Conservation (phyloP, 1,140 invertebrate species). For the Aphelinus certus region DNA sequence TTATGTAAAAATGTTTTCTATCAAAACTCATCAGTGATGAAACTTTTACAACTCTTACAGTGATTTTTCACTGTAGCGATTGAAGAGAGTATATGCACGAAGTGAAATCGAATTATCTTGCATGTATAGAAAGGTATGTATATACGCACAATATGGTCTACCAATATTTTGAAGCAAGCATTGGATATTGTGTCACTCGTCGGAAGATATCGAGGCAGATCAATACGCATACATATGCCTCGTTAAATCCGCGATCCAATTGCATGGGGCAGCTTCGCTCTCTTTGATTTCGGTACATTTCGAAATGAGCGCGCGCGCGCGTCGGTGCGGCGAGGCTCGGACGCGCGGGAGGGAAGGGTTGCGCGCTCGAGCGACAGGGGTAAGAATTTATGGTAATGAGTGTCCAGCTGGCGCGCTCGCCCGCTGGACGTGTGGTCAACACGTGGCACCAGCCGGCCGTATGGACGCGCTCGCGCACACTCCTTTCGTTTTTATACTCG, state of each 20-base stretch:
- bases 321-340: background rate
- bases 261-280: no score
- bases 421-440: slow-evolving; percentile 27
- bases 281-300: no score
- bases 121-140: no score
- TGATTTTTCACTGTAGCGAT: no score
- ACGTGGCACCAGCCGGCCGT: background rate
- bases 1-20: no score
- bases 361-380: slow-evolving; percentile 7
- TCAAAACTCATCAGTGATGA: no score
- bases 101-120: no score
- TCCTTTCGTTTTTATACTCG: background rate
- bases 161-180: background rate
- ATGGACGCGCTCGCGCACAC: background rate
- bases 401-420: slow-evolving; percentile 1
- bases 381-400: slow-evolving; percentile 45
- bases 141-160: no score
- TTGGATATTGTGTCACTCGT: background rate
- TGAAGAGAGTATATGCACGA: no score
- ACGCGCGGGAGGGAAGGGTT: background rate
- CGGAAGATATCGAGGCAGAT: background rate
- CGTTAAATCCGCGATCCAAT: no score
- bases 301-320: background rate
- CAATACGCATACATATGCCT: background rate
- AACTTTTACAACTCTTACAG: no score